These are phyloP conservation scores for Parascotia fuliginaria DNA, from an alignment of 2,888 invertebrate genomes.

Conservation along the genomic window DNA sequence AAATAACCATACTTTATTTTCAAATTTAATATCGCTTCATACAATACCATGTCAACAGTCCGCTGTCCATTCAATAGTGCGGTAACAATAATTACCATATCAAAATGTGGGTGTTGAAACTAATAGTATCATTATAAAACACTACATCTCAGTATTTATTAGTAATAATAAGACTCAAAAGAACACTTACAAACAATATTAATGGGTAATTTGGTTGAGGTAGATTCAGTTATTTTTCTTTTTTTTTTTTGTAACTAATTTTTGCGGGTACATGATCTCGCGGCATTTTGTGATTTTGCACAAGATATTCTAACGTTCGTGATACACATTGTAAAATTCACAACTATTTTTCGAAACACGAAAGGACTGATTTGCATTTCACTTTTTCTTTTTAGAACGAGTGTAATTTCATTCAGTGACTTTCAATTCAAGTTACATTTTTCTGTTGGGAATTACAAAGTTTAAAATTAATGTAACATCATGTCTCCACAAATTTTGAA, in stretches of 20 bases:
- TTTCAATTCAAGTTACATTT: no score
- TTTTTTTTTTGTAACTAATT: conserved; percentile 61
- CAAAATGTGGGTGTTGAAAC: conserved; percentile 79
- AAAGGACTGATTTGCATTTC: no score
- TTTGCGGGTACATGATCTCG: conserved; percentile 48
- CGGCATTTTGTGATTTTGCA: background rate
- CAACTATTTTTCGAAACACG: no score
- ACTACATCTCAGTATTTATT: conserved; percentile 78
- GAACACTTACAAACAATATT: conserved; percentile 83
- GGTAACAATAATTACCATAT: conserved; percentile 85
- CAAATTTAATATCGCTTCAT: conserved; percentile 76
- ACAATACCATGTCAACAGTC: conserved; percentile 72
- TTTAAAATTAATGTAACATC: conserved; percentile 25
- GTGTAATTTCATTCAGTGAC: no score
- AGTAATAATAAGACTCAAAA: conserved; percentile 82
- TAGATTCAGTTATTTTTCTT: conserved; percentile 78
- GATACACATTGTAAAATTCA: no score
- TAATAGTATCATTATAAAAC: conserved; percentile 79
- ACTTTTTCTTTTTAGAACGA: no score
- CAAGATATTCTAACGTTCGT: background rate
- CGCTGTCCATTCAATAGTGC: conserved; percentile 75
- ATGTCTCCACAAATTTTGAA: conserved; percentile 60
- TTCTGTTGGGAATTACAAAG: background rate
- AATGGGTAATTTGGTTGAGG: conserved; percentile 85
- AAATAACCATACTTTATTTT: conserved; percentile 53